Conservation (phyloP, 2,797 vertebrate genomes). For the Amphiprion clarkii region DNA sequence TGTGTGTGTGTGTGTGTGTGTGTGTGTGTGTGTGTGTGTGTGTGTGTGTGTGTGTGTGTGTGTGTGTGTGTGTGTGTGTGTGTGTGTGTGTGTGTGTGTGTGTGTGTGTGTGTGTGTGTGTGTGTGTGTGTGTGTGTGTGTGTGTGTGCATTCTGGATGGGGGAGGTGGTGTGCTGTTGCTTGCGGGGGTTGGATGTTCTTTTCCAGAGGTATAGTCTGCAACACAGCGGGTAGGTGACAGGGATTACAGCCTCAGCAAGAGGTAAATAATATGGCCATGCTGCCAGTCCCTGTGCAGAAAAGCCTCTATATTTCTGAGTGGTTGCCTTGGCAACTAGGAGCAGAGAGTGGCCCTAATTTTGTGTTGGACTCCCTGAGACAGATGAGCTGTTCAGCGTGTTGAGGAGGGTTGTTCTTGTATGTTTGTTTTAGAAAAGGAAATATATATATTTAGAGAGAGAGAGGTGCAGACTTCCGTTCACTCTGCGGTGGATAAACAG, state of each 20-base stretch:
- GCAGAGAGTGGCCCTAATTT: constrained; percentile 78
- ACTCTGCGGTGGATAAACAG: not conserved
- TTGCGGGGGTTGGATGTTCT: constrained; percentile 66
- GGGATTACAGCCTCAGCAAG: constrained; percentile 74
- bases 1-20: not conserved
- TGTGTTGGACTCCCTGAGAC: constrained; percentile 73
- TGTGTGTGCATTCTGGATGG: not conserved
- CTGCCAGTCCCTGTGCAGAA: constrained; percentile 48
- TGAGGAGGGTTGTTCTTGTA: constrained; percentile 30
- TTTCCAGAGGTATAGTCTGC: constrained; percentile 65
- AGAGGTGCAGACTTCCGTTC: not conserved
- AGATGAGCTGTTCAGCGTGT: constrained; percentile 63
- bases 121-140: constrained; percentile 1
- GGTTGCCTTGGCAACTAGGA: constrained; percentile 80
- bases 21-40: not conserved
- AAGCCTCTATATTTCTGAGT: constrained; percentile 63
- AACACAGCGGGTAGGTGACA: constrained; percentile 71
- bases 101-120: not conserved
- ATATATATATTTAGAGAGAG: not conserved
- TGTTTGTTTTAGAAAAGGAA: constrained; percentile 24
- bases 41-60: not conserved
- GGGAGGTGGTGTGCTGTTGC: constrained; percentile 14
- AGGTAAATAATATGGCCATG: constrained; percentile 68
- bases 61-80: not conserved
- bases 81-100: not conserved